A percentile compares a stretch with the other conserved stretches of the same genome.
phyloP scores from a whole-genome alignment of 2,888 invertebrate genomes.

The Ectemnius cavifrons region DNA sequence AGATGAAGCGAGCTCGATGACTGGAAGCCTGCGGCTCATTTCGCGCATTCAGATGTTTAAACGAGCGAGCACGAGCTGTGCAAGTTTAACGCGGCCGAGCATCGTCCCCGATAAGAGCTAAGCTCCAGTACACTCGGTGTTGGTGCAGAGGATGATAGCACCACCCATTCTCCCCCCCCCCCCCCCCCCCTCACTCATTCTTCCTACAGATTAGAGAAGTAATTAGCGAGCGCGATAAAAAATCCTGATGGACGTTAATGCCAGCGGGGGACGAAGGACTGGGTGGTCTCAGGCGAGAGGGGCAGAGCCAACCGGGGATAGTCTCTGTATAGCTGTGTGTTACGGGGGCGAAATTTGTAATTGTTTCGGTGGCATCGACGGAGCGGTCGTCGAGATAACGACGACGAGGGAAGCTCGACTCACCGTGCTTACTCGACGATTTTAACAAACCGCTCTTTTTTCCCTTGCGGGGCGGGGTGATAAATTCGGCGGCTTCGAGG shows the following conservation, averaged over 20 bases:
- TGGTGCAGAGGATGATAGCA: too few species aligned
- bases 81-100: slow-evolving; percentile 34
- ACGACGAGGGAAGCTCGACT: slow-evolving; percentile 3
- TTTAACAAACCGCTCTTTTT: slow-evolving; percentile 36
- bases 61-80: slow-evolving; percentile 12
- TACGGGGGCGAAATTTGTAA: background rate
- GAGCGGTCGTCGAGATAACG: slow-evolving; percentile 12
- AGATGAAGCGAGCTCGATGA: slow-evolving; percentile 10
- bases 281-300: background rate
- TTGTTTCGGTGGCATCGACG: slow-evolving; percentile 16
- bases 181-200: too few species aligned
- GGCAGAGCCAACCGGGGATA: too few species aligned
- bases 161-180: too few species aligned
- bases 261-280: background rate
- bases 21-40: slow-evolving; percentile 31
- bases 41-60: slow-evolving; percentile 45
- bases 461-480: slow-evolving; percentile 32
- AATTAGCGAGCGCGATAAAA: slow-evolving; percentile 17
- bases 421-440: slow-evolving; percentile 41
- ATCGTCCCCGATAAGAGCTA: too few species aligned
- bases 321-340: background rate
- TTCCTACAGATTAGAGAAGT: slow-evolving; percentile 17
- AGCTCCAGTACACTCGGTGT: too few species aligned
- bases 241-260: slow-evolving; percentile 6
- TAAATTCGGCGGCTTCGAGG: slow-evolving; percentile 53